A percentile compares a stretch with the other conserved stretches of the same genome.
phyloP scores from a whole-genome alignment of 1,140 invertebrate species.

The Drosophila watanabei region DNA sequence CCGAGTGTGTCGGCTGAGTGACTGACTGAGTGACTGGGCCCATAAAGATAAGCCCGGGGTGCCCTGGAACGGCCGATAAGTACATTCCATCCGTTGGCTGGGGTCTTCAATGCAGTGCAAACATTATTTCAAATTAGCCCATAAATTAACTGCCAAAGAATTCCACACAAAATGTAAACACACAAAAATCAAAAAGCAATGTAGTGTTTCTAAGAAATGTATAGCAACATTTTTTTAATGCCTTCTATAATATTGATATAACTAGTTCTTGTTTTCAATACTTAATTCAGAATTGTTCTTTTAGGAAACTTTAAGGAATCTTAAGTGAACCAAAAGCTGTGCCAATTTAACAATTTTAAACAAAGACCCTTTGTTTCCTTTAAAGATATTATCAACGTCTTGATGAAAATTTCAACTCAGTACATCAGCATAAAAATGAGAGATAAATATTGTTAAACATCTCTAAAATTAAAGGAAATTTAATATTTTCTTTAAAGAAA shows the following conservation, averaged over 20 bases:
- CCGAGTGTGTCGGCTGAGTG: constrained; percentile 34
- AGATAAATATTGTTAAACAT: no score
- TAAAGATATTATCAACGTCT: no score
- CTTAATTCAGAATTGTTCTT: not conserved
- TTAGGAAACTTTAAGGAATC: not conserved
- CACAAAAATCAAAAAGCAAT: not conserved
- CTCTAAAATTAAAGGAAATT: not conserved
- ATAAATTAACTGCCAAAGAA: constrained; percentile 26
- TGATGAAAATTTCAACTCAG: not conserved
- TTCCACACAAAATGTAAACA: constrained; percentile 11
- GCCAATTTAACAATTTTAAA: no score
- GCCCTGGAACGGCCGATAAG: constrained; percentile 41
- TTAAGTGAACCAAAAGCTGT: no score
- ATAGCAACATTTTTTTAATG: not conserved
- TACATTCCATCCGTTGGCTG: constrained; percentile 2
- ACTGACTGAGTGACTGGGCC: constrained; percentile 14
- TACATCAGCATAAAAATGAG: not conserved
- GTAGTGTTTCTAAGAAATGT: not conserved
- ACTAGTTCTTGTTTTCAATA: fast-evolving
- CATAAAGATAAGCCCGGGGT: constrained; percentile 60
- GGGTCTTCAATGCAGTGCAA: constrained; percentile 24
- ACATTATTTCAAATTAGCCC: constrained; percentile 42
- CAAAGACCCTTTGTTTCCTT: no score
- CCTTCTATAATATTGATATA: not conserved
- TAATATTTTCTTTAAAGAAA: not conserved